phyloP scores from a whole-genome alignment of 2,113 vertebrate genomes.

The Pangasianodon hypophthalmus region DNA sequence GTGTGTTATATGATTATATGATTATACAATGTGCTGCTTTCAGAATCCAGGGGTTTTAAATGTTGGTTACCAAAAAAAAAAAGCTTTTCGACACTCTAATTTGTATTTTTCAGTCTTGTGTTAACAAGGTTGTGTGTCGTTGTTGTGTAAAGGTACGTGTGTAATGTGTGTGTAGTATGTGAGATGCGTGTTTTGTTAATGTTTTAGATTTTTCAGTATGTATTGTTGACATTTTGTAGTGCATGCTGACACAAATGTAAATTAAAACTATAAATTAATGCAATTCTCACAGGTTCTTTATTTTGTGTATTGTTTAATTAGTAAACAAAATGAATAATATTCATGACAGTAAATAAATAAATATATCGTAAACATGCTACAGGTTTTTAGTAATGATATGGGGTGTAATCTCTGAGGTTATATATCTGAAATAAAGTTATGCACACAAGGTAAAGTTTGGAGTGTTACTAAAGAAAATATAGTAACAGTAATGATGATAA shows the following conservation, averaged over 20 bases:
- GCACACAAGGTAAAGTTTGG: neutral
- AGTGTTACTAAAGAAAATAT: neutral
- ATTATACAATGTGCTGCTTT: conserved; percentile 3
- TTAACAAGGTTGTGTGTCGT: neutral
- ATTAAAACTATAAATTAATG: conserved; percentile 39
- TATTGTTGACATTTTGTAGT: conserved; percentile 76
- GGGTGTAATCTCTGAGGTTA: neutral
- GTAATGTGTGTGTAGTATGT: conserved; percentile 37
- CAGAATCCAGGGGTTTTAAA: conserved; percentile 8
- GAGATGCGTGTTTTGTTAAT: neutral
- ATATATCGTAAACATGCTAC: neutral
- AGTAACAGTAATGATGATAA: too few species aligned
- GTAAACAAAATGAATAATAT: neutral
- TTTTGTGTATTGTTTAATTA: conserved; percentile 13
- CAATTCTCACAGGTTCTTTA: conserved; percentile 43
- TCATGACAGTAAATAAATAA: neutral
- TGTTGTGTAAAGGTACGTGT: neutral
- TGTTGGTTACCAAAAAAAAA: neutral
- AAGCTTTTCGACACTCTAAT: neutral
- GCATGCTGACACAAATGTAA: conserved; percentile 76
- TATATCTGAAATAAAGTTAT: neutral
- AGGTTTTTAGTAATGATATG: neutral
- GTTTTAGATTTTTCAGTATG: neutral
- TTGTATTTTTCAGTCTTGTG: conserved; percentile 20
- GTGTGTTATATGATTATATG: neutral